A percentile compares a stretch with the other conserved stretches of the same genome.
These are phyloP conservation scores for Scaptomyza flava DNA, from an alignment of 2,888 invertebrate genomes.

Conservation along the genomic window DNA sequence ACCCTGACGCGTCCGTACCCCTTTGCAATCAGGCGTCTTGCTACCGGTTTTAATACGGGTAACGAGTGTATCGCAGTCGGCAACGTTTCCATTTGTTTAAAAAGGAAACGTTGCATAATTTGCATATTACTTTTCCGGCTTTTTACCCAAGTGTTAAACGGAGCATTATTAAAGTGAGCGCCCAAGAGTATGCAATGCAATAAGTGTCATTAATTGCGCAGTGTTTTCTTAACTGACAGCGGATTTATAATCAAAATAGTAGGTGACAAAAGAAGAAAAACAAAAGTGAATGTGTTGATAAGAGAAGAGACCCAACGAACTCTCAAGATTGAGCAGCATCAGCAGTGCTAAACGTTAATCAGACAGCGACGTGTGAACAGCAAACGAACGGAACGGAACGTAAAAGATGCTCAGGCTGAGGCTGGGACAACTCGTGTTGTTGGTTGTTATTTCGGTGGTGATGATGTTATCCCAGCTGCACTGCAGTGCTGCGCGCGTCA, in stretches of 20 bases:
- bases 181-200: constrained; percentile 15
- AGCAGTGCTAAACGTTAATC: constrained; percentile 16
- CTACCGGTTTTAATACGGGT: too few relatives aligned
- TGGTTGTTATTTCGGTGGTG: neutral
- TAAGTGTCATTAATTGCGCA: constrained; percentile 7
- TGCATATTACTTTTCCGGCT: too few relatives aligned
- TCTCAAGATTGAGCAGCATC: constrained; percentile 7
- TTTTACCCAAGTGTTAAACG: neutral
- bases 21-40: too few relatives aligned
- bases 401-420: constrained; percentile 34
- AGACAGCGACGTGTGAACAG: constrained; percentile 16
- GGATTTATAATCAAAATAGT: constrained; percentile 1
- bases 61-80: too few relatives aligned
- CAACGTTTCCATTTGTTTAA: too few relatives aligned
- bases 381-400: neutral
- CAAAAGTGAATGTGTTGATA: constrained; percentile 32
- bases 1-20: too few relatives aligned
- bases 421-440: constrained; percentile 7
- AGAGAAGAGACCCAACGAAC: constrained; percentile 15
- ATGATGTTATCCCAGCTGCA: constrained; percentile 13
- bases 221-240: neutral
- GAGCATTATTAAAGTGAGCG: neutral
- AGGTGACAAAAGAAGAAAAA: neutral
- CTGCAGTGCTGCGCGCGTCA: constrained; percentile 46
- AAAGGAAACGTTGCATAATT: too few relatives aligned